Evolutionary conservation across 2,888 invertebrate species (phyloP), one percentile per base, ranked within the genome.

Genomic region (Nipponacmea schrenckii): DNA sequence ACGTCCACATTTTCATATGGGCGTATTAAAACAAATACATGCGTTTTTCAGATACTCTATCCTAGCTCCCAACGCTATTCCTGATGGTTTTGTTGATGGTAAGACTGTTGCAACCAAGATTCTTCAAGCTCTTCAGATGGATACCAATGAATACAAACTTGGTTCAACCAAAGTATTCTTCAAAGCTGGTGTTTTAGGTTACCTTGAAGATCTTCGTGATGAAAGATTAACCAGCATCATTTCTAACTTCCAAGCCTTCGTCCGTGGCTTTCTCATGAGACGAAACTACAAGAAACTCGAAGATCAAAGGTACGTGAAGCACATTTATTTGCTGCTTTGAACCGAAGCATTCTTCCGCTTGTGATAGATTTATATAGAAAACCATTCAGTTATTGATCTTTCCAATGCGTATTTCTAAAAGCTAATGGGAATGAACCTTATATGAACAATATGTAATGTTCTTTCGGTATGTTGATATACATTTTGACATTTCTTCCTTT

Each of bases 151-250:
- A 90, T 99, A 96, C 93, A 94, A 97, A 92, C 94, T 98, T 90
- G 99, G 99, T 91, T 95, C 96, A 91, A 99, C 98, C 82, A 99
- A 99, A 95, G 98, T 97, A 94, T 99, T 99, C 96, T 99, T 99
- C 97, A 96, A 98, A 89, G 98, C 99, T 87, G 99, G 99, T 93
- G 97, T 98, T 91, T 92, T 99, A 93, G 99, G 99, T 95, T 96
- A 96, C 92, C 96, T 99, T 94, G 99, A 99, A 91, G 99, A 99
- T 91, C 93, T 98, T 91, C 96, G 99, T 93, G 99, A 99, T 91
- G 98, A 98, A 91, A 96, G 98, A 91, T 92, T 99, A 85, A 84
- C 89, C 91, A 97, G 96, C 92, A 97, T 99, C 90, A 94, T 99
- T 89, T 95, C 97, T 88, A 97, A 97, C 96, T 90, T 91, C 88